Evolutionary conservation across 2,797 vertebrate genomes (phyloP).

Genomic region (Phataginus tricuspis): DNA sequence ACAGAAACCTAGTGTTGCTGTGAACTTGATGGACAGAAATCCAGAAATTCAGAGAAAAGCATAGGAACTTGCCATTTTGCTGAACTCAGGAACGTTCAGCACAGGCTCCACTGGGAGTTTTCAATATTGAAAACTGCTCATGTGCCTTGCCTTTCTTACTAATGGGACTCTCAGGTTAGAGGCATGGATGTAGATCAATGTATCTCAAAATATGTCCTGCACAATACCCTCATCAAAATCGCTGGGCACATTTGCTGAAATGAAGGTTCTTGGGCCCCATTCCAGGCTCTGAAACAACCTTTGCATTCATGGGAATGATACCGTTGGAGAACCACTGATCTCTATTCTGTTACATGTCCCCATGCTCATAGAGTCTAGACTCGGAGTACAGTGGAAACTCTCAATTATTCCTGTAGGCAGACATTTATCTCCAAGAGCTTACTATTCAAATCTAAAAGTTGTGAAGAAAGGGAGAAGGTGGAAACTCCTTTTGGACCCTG

Average conservation of each 20-base stretch:
- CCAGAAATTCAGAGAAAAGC: conserved; percentile 32
- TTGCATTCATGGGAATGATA: not conserved
- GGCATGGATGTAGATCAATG: not conserved
- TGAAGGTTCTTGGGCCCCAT: not conserved
- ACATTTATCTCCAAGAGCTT: not conserved
- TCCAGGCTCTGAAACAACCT: not conserved
- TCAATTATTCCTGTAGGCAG: not conserved
- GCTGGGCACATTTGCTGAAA: not conserved
- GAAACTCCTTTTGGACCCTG: not conserved
- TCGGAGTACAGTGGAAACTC: not conserved
- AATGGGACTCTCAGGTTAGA: not conserved
- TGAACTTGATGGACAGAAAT: conserved; percentile 18
- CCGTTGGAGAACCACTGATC: not conserved
- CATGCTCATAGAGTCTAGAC: not conserved
- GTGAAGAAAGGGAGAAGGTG: not conserved
- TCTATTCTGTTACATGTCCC: not conserved
- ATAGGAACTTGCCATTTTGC: not conserved
- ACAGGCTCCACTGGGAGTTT: not conserved
- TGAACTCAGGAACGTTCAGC: not conserved
- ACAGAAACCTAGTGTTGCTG: not conserved
- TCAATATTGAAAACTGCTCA: not conserved
- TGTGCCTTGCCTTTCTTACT: not conserved
- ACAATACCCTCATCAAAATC: not conserved
- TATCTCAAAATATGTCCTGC: not conserved
- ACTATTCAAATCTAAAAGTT: conserved; percentile 2